Evolutionary conservation across 2,888 invertebrate species (phyloP).

Genomic region (Punctoribates punctum): DNA sequence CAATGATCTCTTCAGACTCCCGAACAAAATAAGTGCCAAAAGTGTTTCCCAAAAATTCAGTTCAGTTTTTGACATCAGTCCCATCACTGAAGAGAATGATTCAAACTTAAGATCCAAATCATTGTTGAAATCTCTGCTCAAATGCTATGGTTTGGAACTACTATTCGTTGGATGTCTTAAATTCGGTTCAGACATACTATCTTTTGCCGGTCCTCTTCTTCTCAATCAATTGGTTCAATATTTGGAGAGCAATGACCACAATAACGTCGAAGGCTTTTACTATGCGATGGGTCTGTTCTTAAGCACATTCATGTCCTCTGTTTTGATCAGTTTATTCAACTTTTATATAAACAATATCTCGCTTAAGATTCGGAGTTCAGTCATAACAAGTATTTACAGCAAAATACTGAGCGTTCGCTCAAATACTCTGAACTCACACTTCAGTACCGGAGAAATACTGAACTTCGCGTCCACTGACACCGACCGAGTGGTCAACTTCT

Average conservation of each 20-base stretch:
- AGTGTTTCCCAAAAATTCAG: conserved; percentile 6
- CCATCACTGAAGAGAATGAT: not conserved
- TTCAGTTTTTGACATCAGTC: conserved; percentile 5
- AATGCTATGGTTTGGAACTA: conserved; percentile 74
- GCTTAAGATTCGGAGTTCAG: conserved; percentile 77
- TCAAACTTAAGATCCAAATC: not conserved
- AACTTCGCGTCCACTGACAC: conserved; percentile 97
- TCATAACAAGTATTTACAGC: conserved; percentile 76
- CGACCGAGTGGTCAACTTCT: conserved; percentile 90
- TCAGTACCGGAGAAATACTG: conserved; percentile 77
- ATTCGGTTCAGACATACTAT: conserved; percentile 73
- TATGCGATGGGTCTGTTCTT: conserved; percentile 64
- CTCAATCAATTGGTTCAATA: conserved; percentile 75
- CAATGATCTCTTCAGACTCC: conserved; percentile 39
- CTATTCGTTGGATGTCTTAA: conserved; percentile 78
- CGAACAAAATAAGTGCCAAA: conserved; percentile 10
- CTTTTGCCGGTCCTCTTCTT: conserved; percentile 84
- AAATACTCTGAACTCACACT: conserved; percentile 54
- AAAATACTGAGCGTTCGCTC: conserved; percentile 61
- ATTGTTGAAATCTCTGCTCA: conserved; percentile 66
- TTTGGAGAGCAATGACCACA: conserved; percentile 63
- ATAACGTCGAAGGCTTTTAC: conserved; percentile 53
- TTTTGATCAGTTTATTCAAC: conserved; percentile 82
- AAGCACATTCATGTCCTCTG: conserved; percentile 66
- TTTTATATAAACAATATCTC: conserved; percentile 79